A percentile compares a stretch with the other conserved stretches of the same genome.
Evolutionary conservation across 2,888 invertebrate genomes (phyloP).

Genomic region (Blastobasis adustella): DNA sequence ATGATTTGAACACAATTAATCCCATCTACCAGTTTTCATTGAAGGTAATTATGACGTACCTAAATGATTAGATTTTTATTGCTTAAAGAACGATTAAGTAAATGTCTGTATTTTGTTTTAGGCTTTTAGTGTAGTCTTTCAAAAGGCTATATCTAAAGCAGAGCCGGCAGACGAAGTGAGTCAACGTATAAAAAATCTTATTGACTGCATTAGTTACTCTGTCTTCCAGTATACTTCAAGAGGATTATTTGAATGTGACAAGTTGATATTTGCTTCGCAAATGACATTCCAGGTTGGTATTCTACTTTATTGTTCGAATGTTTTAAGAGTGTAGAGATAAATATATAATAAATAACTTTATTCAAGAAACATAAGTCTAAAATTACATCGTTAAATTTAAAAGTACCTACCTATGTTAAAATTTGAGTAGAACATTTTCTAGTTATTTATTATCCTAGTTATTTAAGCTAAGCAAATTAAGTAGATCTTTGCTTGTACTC

Average conservation of each 20-base stretch:
- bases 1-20: conserved; percentile 96
- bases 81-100: not conserved
- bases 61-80: not conserved
- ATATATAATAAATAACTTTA: too few species aligned
- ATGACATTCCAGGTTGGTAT: conserved; percentile 91
- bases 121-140: conserved; percentile 98
- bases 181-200: conserved; percentile 88
- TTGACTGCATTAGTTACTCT: conserved; percentile 95
- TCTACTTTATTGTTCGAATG: not conserved
- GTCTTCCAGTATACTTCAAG: conserved; percentile 96
- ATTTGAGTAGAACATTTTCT: too few species aligned
- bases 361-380: too few species aligned
- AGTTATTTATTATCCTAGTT: too few species aligned
- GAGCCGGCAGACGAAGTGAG: conserved; percentile 87
- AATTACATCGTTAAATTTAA: too few species aligned
- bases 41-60: conserved; percentile 75
- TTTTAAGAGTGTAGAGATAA: too few species aligned
- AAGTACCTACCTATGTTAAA: too few species aligned
- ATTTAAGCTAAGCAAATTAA: too few species aligned
- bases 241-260: conserved; percentile 96
- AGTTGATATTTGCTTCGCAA: conserved; percentile 95
- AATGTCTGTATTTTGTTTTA: conserved; percentile 43
- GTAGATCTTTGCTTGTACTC: too few species aligned
- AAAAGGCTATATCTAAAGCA: conserved; percentile 94
- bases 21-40: conserved; percentile 98